Evolutionary conservation across 2,797 vertebrate species (phyloP).

Genomic region (Cyclopterus lumpus): DNA sequence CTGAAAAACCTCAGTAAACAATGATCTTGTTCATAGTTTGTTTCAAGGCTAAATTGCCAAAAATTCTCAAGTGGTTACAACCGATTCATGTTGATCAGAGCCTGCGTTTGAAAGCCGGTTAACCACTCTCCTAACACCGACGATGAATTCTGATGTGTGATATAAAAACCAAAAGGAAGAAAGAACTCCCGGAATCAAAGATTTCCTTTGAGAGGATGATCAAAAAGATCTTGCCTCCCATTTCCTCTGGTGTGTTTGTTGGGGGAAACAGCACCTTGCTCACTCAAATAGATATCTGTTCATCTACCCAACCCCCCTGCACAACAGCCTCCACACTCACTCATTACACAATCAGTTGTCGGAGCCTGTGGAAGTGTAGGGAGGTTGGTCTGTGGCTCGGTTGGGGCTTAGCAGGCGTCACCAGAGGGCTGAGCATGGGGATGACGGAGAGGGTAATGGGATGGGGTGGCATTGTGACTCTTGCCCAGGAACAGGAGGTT

Average conservation of each 20-base stretch:
- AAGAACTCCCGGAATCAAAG: constrained; percentile 66
- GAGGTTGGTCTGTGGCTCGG: constrained; percentile 48
- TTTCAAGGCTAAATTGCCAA: constrained; percentile 54
- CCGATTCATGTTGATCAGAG: constrained; percentile 57
- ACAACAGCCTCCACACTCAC: constrained; percentile 34
- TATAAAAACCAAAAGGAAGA: constrained; percentile 19
- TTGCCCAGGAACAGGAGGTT: constrained; percentile 38
- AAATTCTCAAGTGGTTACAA: constrained; percentile 48
- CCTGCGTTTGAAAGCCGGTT: constrained; percentile 48
- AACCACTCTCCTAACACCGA: constrained; percentile 38
- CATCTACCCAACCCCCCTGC: constrained; percentile 20
- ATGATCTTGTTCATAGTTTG: constrained; percentile 18
- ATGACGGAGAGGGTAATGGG: constrained; percentile 63
- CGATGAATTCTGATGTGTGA: constrained; percentile 54
- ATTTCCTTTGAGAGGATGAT: constrained; percentile 77
- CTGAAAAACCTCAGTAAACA: constrained; percentile 28
- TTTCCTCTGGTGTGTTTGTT: constrained; percentile 68
- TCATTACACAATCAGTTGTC: constrained; percentile 69
- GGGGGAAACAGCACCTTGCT: constrained; percentile 65
- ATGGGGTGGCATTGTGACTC: constrained; percentile 51
- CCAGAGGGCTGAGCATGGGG: constrained; percentile 50
- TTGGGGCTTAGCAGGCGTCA: constrained; percentile 62
- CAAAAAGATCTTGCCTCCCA: constrained; percentile 67
- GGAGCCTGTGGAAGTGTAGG: constrained; percentile 48
- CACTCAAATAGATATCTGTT: constrained; percentile 56